Base-by-base conservation (phyloP, 2,888 invertebrate genomes). In the Graphium colonna region DNA sequence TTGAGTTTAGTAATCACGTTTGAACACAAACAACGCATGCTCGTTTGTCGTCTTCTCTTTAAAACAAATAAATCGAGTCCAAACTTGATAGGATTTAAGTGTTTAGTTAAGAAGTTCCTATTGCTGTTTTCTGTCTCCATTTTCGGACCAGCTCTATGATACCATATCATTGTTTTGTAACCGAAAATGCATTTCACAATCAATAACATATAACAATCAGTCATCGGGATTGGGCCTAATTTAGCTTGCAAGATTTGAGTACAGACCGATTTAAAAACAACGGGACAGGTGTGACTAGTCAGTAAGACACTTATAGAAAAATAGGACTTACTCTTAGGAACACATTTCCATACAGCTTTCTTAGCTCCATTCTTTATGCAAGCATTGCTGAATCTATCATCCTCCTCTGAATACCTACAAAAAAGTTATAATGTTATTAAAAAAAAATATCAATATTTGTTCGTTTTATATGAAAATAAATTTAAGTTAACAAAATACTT, bases 301-400 rank as follows among this genome's bases (percentile, higher is more conserved):
- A n/a, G n/a, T n/a, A n/a, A n/a, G n/a, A n/a, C n/a, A n/a, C n/a
- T n/a, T n/a, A n/a, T n/a, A n/a, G n/a, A n/a, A n/a, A n/a, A n/a
- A n/a, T n/a, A n/a, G n/a, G n/a, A 60, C 81, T 75, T 67, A 84
- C 86, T 86, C 73, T 85, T 85, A 2, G 86, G 86, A 10, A 86
- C 71, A 59, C 86, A 86, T 65, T 85, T 86, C 86, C 86, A 86
- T 47, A 82, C 75, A 0, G 86, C 86, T 71, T 82, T 86, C 55
- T 83, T 85, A 0, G 79, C 84, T 7, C 85, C 85, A 52, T 85
- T 84, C 59, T 82, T 85, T 17, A 86, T 84, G 51, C 86, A 86
- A 0, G 73, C 75, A 58, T 78, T 83, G 44, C 68, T 83, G 41
- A 69, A 79, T 60, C 78, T 73, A 13, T 83, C 82, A 13, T 79